phyloP scores from a whole-genome alignment of 2,113 vertebrate genomes.

The Callipepla californica region DNA sequence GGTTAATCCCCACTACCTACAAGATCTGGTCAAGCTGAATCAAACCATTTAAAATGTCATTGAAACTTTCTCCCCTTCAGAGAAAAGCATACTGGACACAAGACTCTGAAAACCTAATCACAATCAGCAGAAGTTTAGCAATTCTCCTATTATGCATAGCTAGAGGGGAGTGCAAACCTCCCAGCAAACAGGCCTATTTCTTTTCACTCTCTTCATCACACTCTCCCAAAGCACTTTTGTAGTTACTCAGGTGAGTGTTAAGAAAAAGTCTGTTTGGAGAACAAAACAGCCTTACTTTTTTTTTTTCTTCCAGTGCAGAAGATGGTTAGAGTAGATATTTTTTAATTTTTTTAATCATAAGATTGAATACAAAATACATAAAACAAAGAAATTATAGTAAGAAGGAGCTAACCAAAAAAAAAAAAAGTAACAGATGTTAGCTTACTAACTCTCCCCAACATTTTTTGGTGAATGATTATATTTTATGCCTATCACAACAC shows the following conservation, averaged over 20 bases:
- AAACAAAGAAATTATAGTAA: not conserved
- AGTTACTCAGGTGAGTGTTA: not conserved
- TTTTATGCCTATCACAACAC: not conserved
- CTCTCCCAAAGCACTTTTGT: accelerated
- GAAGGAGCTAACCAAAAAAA: not conserved
- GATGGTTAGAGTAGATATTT: not conserved
- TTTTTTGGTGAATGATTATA: not conserved
- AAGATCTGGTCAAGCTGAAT: not conserved
- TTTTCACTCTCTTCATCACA: not conserved
- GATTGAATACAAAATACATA: not conserved
- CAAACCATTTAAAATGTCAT: not conserved
- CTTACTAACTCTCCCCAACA: not conserved
- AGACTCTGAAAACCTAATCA: not conserved
- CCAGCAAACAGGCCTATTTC: not conserved
- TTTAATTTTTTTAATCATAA: not conserved
- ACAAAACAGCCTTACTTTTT: not conserved
- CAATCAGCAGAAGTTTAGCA: not conserved
- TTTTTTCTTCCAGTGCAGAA: not conserved
- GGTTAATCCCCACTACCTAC: not conserved
- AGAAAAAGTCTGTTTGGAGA: not conserved
- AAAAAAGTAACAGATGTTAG: not conserved
- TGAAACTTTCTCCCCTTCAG: not conserved
- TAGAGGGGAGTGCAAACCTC: not conserved
- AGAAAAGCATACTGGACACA: not conserved
- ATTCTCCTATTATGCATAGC: not conserved